These are phyloP conservation scores for Heliconius aoede DNA, from an alignment of 2,888 invertebrate genomes.

Conservation along the genomic window DNA sequence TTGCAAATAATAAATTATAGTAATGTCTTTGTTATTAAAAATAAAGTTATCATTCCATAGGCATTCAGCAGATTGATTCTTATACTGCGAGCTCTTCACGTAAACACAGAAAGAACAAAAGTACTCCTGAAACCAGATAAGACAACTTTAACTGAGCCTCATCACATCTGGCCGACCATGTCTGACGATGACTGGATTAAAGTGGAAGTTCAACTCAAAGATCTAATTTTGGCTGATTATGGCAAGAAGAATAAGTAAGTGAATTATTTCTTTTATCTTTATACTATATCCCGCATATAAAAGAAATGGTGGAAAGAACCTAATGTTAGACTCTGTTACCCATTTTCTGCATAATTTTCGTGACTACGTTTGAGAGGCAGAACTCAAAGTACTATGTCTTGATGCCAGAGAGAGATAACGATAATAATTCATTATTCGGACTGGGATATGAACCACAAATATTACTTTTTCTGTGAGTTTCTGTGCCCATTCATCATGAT, in stretches of 20 bases:
- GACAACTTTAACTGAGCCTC: constrained; percentile 98
- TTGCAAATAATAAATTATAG: too few species aligned
- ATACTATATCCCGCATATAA: neutral
- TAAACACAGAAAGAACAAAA: constrained; percentile 99
- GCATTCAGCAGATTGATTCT: constrained; percentile 98
- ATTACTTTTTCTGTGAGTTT: too few species aligned
- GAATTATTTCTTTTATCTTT: neutral
- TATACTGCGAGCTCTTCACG: constrained; percentile 97
- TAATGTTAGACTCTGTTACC: neutral
- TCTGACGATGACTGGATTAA: constrained; percentile 99
- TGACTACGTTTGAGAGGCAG: too few species aligned
- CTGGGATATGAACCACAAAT: too few species aligned
- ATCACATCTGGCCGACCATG: constrained; percentile 99
- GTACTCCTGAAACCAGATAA: constrained; percentile 99
- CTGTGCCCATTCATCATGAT: too few species aligned
- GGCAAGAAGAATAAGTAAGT: constrained; percentile 99
- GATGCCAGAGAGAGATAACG: too few species aligned
- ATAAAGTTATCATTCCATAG: constrained; percentile 58
- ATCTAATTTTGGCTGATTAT: constrained; percentile 98
- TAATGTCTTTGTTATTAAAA: neutral
- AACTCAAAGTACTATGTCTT: too few species aligned
- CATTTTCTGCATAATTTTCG: neutral
- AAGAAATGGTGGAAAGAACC: too few species aligned
- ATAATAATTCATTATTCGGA: too few species aligned
- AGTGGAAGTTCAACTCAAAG: constrained; percentile 98